Evolutionary conservation across 2,797 vertebrate species (phyloP).

Genomic region (Lepus oiostolus): DNA sequence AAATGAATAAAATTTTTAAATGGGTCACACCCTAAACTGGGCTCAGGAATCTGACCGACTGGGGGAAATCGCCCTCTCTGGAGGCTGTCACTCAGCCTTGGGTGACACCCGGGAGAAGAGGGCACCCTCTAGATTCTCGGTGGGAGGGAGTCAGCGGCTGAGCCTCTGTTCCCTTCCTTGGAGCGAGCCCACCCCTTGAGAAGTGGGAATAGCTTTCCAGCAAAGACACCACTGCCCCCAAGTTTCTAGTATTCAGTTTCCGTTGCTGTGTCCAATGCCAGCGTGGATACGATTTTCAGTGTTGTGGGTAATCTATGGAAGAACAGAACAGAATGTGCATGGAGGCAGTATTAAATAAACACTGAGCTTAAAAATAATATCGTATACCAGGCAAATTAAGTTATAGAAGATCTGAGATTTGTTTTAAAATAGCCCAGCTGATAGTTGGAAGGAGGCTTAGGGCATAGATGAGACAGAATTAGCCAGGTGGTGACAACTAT

Average conservation of each 20-base stretch:
- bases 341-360: background rate
- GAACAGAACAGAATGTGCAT: background rate
- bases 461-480: background rate
- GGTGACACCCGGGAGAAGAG: background rate
- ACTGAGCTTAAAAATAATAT: background rate
- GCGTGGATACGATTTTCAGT: conserved; percentile 18
- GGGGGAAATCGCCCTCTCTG: background rate
- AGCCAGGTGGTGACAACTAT: background rate
- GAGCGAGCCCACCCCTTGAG: background rate
- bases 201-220: background rate
- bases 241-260: background rate
- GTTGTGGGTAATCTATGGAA: background rate
- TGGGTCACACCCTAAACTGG: background rate
- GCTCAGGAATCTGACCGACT: background rate
- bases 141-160: background rate
- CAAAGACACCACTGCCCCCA: background rate
- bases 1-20: background rate
- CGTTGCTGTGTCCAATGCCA: conserved; percentile 32
- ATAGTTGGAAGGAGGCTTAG: background rate
- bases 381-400: background rate
- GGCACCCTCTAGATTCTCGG: background rate
- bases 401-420: conserved; percentile 12
- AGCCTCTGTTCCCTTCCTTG: background rate
- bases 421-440: conserved; percentile 11
- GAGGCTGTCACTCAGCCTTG: background rate